Conservation (phyloP, 2,113 vertebrate species). For the Crypturellus undulatus region DNA sequence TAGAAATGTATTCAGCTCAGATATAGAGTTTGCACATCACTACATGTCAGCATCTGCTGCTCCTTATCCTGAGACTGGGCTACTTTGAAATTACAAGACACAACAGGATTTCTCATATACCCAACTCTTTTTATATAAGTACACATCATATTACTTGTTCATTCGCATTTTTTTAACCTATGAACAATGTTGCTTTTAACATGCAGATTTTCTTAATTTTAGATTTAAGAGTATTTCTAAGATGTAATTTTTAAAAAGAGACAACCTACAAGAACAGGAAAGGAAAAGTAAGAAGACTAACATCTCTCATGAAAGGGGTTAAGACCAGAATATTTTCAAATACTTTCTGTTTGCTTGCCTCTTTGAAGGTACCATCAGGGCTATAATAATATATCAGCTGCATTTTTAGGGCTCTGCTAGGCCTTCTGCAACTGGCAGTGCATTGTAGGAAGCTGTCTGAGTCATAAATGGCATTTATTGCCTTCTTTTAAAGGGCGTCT, state of each 20-base stretch:
- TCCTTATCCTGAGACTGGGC: neutral
- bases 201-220: neutral
- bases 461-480: neutral
- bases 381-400: neutral
- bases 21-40: neutral
- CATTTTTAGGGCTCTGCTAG: neutral
- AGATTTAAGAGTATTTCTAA: neutral
- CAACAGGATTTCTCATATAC: conserved; percentile 19
- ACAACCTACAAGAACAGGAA: neutral
- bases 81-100: conserved; percentile 29
- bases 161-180: neutral
- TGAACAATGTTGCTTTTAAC: neutral
- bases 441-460: neutral
- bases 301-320: neutral
- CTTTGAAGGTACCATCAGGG: neutral
- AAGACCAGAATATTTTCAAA: neutral
- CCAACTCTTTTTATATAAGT: neutral
- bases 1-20: conserved; percentile 27
- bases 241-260: neutral
- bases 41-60: neutral
- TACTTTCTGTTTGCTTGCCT: neutral
- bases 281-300: neutral
- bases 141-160: neutral
- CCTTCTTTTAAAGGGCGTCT: neutral
- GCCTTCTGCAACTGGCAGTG: neutral